These are phyloP conservation scores for Diarsia mendica DNA, from an alignment of 2,888 invertebrate species.

Conservation along the genomic window DNA sequence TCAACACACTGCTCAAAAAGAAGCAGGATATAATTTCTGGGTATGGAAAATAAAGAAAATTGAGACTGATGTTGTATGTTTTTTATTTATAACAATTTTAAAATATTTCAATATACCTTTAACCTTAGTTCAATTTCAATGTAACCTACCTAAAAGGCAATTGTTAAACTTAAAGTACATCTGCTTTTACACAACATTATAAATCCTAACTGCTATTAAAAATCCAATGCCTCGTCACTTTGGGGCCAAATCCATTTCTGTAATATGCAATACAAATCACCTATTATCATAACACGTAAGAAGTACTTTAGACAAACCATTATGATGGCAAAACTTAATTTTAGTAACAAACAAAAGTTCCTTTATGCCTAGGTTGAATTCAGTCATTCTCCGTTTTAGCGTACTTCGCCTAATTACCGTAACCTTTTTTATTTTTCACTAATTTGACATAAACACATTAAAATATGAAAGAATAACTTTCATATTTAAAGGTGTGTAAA, in stretches of 20 bases:
- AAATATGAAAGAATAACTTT: too few species aligned
- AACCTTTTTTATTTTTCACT: too few species aligned
- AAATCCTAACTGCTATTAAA: neutral
- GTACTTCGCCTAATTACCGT: too few species aligned
- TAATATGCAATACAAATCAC: conserved; percentile 26
- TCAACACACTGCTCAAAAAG: conserved; percentile 79
- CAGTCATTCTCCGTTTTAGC: too few species aligned
- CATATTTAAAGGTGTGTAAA: too few species aligned
- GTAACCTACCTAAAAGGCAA: neutral
- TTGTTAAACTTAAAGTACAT: neutral
- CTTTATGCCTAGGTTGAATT: neutral
- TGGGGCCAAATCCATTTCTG: conserved; percentile 7
- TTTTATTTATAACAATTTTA: conserved; percentile 66
- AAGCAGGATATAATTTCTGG: conserved; percentile 70
- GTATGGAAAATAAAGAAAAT: conserved; percentile 80
- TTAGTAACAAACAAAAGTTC: neutral
- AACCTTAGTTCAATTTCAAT: neutral
- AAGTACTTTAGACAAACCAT: neutral
- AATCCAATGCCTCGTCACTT: conserved; percentile 6
- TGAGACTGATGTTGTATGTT: conserved; percentile 81
- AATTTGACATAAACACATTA: too few species aligned
- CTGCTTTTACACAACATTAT: neutral
- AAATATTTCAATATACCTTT: neutral
- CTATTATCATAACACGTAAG: conserved; percentile 1
- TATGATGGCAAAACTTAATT: neutral